Percentiles rank a stretch among this genome's conserved stretches.
Evolutionary conservation across 2,113 vertebrate species (phyloP).

Genomic region (Equus przewalskii): DNA sequence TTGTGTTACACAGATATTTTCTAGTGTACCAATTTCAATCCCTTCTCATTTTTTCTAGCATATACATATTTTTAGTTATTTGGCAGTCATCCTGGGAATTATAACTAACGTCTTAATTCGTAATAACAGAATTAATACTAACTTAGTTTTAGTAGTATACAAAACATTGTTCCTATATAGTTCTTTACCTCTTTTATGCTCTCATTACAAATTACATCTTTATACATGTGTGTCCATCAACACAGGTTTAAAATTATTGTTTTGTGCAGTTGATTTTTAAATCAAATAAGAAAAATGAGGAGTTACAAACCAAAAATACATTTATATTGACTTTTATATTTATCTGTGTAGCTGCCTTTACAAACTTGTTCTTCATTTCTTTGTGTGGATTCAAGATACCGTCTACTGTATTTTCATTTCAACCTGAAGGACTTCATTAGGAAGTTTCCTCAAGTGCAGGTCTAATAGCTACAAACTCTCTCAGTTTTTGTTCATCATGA

Average conservation of each 20-base stretch:
- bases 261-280: neutral
- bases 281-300: neutral
- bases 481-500: neutral
- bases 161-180: neutral
- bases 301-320: neutral
- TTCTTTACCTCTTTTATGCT: neutral
- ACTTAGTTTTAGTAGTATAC: neutral
- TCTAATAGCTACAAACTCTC: neutral
- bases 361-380: neutral
- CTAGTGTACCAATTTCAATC: neutral
- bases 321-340: neutral
- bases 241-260: neutral
- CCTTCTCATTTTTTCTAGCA: neutral
- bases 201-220: neutral
- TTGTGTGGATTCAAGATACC: too few species aligned
- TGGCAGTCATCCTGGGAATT: neutral
- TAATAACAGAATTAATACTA: neutral
- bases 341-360: neutral
- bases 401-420: neutral
- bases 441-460: neutral
- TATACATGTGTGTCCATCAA: neutral
- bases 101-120: neutral
- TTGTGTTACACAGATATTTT: neutral
- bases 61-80: neutral
- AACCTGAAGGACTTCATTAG: neutral